Percentiles rank a stretch among this genome's conserved stretches.
Evolutionary conservation across 2,888 invertebrate species (phyloP).

Genomic region (Macrosiphum euphorbiae): DNA sequence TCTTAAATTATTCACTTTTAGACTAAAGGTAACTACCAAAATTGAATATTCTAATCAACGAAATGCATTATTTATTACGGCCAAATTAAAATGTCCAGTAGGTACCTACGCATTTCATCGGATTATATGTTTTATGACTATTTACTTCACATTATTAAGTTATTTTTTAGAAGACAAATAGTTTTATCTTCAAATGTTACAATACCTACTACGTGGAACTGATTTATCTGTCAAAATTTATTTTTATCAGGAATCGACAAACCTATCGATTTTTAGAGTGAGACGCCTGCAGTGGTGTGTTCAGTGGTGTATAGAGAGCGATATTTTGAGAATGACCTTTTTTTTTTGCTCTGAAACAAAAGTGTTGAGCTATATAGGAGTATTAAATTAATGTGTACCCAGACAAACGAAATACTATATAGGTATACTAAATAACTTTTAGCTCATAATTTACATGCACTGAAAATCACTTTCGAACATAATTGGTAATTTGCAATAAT

Average conservation of each 20-base stretch:
- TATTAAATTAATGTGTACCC: background rate
- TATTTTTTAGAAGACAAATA: background rate
- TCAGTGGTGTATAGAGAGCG: background rate
- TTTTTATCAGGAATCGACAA: background rate
- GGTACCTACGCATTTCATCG: background rate
- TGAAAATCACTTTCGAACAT: background rate
- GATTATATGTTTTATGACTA: no score
- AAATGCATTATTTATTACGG: background rate
- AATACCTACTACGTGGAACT: no score
- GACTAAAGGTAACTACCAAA: background rate
- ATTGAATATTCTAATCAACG: background rate
- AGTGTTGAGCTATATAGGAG: background rate
- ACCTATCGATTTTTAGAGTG: background rate
- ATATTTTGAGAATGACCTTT: background rate
- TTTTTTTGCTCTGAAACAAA: background rate
- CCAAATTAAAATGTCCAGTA: background rate
- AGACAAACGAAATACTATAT: background rate
- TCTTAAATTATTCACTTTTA: background rate
- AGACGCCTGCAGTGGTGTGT: background rate
- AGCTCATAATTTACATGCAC: background rate
- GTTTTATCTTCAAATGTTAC: no score
- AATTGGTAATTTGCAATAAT: background rate
- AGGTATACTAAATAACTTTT: no score
- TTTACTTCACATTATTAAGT: background rate
- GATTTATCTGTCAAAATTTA: background rate